Conservation (phyloP, 2,113 vertebrate genomes). For the Hoplias malabaricus region DNA sequence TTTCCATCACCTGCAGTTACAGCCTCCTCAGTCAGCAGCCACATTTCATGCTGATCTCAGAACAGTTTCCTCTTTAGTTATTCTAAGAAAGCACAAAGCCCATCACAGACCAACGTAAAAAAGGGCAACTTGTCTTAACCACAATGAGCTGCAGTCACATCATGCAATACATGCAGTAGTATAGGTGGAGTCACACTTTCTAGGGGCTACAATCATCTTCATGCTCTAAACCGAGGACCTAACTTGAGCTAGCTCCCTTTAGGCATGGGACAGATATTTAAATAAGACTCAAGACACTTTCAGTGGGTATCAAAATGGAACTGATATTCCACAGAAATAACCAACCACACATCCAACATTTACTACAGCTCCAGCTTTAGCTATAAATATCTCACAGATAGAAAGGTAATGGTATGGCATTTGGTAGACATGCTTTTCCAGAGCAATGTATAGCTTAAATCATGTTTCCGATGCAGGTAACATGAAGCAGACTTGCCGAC, state of each 20-base stretch:
- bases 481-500: no score
- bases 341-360: not conserved
- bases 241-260: not conserved
- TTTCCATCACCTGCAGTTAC: constrained; percentile 34
- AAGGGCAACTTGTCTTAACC: not conserved
- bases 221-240: not conserved
- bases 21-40: not conserved
- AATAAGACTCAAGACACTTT: not conserved
- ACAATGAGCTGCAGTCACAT: not conserved
- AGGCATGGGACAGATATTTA: not conserved
- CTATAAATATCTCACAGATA: not conserved
- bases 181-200: not conserved
- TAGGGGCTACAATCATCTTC: not conserved
- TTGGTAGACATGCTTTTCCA: no score
- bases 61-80: not conserved
- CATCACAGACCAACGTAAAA: constrained; percentile 7
- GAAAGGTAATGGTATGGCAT: not conserved
- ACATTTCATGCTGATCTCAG: not conserved
- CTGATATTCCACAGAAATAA: not conserved
- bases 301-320: not conserved
- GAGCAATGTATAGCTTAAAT: no score
- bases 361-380: not conserved
- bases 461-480: no score
- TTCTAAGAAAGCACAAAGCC: not conserved
- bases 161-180: not conserved